Evolutionary conservation across 2,113 vertebrate genomes (phyloP).

Genomic region (Cathartes aura): DNA sequence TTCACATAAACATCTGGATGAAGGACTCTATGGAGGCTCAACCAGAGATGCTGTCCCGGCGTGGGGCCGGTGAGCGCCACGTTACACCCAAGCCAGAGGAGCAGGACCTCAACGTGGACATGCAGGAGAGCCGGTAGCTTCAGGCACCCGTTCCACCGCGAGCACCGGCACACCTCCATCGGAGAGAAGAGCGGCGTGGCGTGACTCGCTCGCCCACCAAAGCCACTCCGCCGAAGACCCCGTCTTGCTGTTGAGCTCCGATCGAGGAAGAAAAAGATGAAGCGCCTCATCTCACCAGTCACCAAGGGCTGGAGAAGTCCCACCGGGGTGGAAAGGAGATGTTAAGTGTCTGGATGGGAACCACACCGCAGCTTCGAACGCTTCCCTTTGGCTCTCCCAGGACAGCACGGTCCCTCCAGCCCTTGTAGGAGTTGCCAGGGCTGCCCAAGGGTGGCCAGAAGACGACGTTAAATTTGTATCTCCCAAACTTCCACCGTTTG

Average conservation of each 20-base stretch:
- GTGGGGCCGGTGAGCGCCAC: fast-evolving
- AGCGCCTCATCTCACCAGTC: background rate
- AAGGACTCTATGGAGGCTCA: background rate
- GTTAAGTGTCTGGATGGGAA: background rate
- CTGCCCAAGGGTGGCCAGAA: background rate
- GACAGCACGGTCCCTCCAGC: background rate
- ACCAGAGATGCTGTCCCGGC: fast-evolving
- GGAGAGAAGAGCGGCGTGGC: fast-evolving
- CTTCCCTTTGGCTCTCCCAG: background rate
- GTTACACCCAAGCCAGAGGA: too few relatives aligned
- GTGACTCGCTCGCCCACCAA: background rate
- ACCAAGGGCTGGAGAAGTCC: background rate
- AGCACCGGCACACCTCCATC: background rate
- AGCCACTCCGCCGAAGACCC: fast-evolving
- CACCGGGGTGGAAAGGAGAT: background rate
- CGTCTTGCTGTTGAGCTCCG: background rate
- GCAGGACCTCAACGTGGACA: background rate
- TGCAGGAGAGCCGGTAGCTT: background rate
- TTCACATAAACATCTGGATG: background rate
- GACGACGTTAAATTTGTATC: fast-evolving
- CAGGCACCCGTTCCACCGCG: fast-evolving
- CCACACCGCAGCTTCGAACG: fast-evolving
- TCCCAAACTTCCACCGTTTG: background rate
- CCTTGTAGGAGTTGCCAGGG: background rate
- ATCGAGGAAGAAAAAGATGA: background rate